Conservation (phyloP, 2,888 invertebrate species). For the Cerastis rubricosa region DNA sequence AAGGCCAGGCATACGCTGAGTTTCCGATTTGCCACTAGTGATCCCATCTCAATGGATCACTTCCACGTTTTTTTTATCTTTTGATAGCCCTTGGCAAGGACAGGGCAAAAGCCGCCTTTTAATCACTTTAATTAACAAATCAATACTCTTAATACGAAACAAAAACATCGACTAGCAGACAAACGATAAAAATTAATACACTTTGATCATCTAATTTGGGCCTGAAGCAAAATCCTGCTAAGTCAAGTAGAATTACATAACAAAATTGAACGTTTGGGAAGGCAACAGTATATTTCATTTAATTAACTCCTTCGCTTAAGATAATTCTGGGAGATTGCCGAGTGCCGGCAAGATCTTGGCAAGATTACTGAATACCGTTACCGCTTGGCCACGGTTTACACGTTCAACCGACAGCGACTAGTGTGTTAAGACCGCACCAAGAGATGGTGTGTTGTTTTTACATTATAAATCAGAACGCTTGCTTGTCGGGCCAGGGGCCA, state of each 20-base stretch:
- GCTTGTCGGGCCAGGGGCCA: neutral
- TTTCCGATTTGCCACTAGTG: no score
- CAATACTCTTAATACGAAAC: neutral
- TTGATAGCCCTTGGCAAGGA: neutral
- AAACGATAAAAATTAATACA: neutral
- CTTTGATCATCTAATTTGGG: constrained; percentile 6
- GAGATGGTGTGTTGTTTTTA: neutral
- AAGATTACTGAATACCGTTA: constrained; percentile 10
- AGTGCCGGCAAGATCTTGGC: constrained; percentile 5
- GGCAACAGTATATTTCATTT: constrained; percentile 41
- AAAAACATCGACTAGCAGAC: neutral
- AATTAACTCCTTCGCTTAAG: constrained; percentile 36
- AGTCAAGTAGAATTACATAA: constrained; percentile 30
- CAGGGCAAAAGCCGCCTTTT: neutral
- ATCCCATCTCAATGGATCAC: no score
- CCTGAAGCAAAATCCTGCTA: constrained; percentile 27
- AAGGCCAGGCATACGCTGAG: no score
- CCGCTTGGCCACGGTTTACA: neutral
- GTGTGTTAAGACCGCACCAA: neutral
- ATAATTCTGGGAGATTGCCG: constrained; percentile 24
- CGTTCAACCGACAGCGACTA: neutral
- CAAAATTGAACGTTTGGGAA: constrained; percentile 5
- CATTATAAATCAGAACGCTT: neutral
- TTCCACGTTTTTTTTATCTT: neutral
- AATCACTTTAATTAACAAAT: neutral